phyloP scores from a whole-genome alignment of 2,113 vertebrate genomes.

The Columba janthina region DNA sequence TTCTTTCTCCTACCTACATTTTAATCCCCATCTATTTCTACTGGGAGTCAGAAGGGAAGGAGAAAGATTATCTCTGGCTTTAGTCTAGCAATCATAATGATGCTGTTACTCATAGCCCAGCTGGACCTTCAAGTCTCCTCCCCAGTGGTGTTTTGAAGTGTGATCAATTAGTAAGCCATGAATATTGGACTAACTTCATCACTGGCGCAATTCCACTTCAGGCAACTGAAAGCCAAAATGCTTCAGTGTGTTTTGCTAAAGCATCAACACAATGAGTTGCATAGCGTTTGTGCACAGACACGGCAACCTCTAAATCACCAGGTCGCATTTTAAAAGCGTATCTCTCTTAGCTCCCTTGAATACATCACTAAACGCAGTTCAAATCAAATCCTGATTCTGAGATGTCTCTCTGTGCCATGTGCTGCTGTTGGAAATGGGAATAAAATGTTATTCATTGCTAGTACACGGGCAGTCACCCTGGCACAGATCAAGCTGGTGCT shows the following conservation, averaged over 20 bases:
- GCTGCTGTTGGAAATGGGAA: not conserved
- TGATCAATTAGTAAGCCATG: not conserved
- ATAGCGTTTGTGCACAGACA: not conserved
- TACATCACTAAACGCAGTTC: not conserved
- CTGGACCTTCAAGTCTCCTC: conserved; percentile 1
- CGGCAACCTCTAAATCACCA: not conserved
- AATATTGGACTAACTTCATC: not conserved
- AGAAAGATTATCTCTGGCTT: not conserved
- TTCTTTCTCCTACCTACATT: not conserved
- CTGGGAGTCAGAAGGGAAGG: not conserved
- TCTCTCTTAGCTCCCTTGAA: not conserved
- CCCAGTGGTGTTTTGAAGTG: not conserved
- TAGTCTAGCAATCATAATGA: not conserved
- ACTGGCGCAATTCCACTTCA: not conserved
- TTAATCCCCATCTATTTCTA: not conserved
- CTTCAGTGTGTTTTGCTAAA: not conserved
- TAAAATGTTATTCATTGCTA: not conserved
- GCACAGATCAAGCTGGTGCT: not conserved
- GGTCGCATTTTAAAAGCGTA: not conserved
- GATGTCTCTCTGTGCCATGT: not conserved
- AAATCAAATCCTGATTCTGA: not conserved
- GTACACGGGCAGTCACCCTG: accelerated
- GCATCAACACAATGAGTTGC: not conserved
- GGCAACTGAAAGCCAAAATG: not conserved
- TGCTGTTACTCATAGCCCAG: not conserved